Base-by-base conservation (phyloP, 2,113 vertebrate species). In the Tragelaphus scriptus region DNA sequence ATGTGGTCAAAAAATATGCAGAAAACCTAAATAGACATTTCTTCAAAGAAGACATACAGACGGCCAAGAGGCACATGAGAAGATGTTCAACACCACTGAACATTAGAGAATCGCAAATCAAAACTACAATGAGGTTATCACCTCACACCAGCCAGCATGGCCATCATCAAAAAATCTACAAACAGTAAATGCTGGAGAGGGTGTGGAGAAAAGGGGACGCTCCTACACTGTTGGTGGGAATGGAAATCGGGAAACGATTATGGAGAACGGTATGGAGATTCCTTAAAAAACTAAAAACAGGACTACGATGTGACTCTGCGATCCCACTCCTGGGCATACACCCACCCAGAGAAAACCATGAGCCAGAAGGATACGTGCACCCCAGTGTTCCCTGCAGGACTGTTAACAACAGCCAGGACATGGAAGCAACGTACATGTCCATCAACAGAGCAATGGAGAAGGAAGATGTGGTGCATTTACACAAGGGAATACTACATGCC, bases 391-490 rank as follows among this genome's bases (percentile, higher is more conserved):
- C 6, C 4, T 3, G 9, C 32, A 21, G 32, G 0, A 1, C 17
- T 68, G 32, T 19, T 36, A 5, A 68, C 32, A 21, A 11, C 17
- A 21, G 65, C 2, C 17, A 10, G 1, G 17, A 36, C n/a, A 1
- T 0, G 17, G n/a, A 11, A 21, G n/a, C 65, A 2, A 36, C 17
- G 17, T 65, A 32, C 30, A 16, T 16, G 65, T 11, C 9, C n/a
- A 23, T 12, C 17, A 5, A 3, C 17, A 12, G n/a, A 6, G 4
- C 17, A 36, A 23, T 0, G 5, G n/a, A 36, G 2, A 71, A 1
- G 23, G n/a, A 23, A 36, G n/a, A 5, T 21, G 17, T 0, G 9
- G 8, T 1, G 2, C n/a, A 6, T 23, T 5, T 2, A 5, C n/a
- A 36, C 0, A 5, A 19, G 0, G 2, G n/a, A 19, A 36, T 21